These are phyloP conservation scores for Synergus itoensis DNA, from an alignment of 2,888 invertebrate species.

Conservation along the genomic window DNA sequence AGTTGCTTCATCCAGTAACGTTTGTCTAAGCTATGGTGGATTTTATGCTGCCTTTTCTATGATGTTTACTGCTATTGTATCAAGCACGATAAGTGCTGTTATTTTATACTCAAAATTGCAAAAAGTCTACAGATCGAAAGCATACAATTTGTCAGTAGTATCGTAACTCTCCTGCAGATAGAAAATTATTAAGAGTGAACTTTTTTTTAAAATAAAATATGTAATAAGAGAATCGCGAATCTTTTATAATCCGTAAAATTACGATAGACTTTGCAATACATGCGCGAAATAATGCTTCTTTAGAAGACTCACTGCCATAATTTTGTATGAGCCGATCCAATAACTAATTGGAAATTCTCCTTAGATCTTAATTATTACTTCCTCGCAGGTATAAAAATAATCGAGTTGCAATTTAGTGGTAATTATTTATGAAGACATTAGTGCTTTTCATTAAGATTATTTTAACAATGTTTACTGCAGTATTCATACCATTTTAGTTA, in stretches of 20 bases:
- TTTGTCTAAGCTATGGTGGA: conserved; percentile 83
- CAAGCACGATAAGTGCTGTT: conserved; percentile 80
- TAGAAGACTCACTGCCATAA: conserved; percentile 39
- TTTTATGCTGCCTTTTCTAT: conserved; percentile 83
- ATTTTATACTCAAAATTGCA: conserved; percentile 80
- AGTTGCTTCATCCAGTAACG: conserved; percentile 69
- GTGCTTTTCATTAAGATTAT: conserved; percentile 23
- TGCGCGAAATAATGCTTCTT: background rate
- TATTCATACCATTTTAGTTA: conserved; percentile 23
- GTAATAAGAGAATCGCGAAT: background rate
- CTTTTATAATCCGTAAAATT: background rate
- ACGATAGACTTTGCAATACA: conserved; percentile 11
- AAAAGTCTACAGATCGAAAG: conserved; percentile 56
- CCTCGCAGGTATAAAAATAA: conserved; percentile 20
- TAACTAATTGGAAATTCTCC: background rate
- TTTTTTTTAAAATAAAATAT: background rate
- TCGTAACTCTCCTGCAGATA: conserved; percentile 1
- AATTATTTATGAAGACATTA: conserved; percentile 33
- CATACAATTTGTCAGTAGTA: conserved; percentile 12
- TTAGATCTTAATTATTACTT: background rate
- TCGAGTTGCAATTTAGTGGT: conserved; percentile 15
- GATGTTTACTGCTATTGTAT: conserved; percentile 81
- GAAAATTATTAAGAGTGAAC: conserved; percentile 2
- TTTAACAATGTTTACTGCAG: conserved; percentile 32
- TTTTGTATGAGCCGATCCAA: conserved; percentile 25